These are phyloP conservation scores for Furcifer pardalis DNA, from an alignment of 2,797 vertebrate genomes.

Conservation along the genomic window DNA sequence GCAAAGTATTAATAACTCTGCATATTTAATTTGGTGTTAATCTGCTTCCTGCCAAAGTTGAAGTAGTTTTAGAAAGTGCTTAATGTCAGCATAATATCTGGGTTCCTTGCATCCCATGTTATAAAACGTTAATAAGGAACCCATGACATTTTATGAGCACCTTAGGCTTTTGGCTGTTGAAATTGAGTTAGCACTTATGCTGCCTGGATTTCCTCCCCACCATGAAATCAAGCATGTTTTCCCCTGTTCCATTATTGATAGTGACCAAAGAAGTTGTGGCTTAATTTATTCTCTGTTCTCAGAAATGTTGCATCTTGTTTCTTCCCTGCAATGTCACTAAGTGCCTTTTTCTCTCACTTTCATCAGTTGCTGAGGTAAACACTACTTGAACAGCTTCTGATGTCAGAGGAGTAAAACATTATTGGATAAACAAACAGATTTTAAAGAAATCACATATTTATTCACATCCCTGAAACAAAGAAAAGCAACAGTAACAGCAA, in stretches of 20 bases:
- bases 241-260: neutral
- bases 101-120: constrained; percentile 35
- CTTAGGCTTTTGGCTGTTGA: neutral
- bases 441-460: neutral
- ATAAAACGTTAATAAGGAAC: constrained; percentile 4
- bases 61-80: constrained; percentile 59
- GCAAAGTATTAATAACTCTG: constrained; percentile 63
- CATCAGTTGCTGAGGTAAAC: neutral
- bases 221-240: neutral
- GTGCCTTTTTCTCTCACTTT: neutral
- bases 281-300: neutral
- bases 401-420: neutral
- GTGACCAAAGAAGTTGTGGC: too few relatives aligned
- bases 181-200: constrained; percentile 2
- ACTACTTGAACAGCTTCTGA: neutral
- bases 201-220: neutral
- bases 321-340: neutral
- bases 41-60: constrained; percentile 56
- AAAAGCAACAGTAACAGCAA: too few relatives aligned
- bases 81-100: constrained; percentile 30
- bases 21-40: constrained; percentile 69
- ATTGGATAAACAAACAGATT: neutral
- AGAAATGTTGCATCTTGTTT: neutral
- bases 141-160: constrained; percentile 15
- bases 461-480: neutral